Percentiles rank a stretch among this genome's conserved stretches.
Conservation (phyloP, 2,888 invertebrate genomes). For the Meteorus cinctellus region DNA sequence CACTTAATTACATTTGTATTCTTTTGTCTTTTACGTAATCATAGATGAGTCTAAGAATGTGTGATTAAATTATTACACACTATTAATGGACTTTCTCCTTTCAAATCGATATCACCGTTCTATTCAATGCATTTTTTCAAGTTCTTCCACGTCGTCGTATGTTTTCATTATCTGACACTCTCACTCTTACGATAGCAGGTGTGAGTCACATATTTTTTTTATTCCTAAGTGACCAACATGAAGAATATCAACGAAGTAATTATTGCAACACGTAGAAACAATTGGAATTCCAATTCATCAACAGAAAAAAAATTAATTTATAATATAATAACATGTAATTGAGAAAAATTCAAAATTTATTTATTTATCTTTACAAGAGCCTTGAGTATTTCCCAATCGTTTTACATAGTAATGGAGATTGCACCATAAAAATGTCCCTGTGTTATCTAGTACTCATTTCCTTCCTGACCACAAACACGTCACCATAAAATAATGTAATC, state of each 20-base stretch:
- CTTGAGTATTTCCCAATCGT: neutral
- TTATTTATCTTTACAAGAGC: neutral
- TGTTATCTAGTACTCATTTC: neutral
- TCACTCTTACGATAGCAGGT: neutral
- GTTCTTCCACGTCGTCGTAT: neutral
- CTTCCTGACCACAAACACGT: neutral
- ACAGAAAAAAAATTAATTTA: neutral
- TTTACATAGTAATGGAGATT: neutral
- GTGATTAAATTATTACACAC: neutral
- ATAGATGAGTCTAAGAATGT: conserved; percentile 5
- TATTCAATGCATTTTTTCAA: neutral
- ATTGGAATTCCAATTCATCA: neutral
- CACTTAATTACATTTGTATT: neutral
- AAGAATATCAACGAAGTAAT: neutral
- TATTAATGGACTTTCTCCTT: neutral
- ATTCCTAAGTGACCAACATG: neutral
- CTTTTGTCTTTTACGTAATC: neutral
- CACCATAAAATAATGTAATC: neutral
- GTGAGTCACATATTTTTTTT: neutral
- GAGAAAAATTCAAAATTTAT: neutral
- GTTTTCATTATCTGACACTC: neutral
- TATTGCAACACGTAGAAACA: neutral
- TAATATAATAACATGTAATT: neutral
- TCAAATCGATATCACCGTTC: neutral
- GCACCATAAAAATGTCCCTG: neutral